phyloP scores from a whole-genome alignment of 2,888 invertebrate genomes.

The Rhingia rostrata region DNA sequence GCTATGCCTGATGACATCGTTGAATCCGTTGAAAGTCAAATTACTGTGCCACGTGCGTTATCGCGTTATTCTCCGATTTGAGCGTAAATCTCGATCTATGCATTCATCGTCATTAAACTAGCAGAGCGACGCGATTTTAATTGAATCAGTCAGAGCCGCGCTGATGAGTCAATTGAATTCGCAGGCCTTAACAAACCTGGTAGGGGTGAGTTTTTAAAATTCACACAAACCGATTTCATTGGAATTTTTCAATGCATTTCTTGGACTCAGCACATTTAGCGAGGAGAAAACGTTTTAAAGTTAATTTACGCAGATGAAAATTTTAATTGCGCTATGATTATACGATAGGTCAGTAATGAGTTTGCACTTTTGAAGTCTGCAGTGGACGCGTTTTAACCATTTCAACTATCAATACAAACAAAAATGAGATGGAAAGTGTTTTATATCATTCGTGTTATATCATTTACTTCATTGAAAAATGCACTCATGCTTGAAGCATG shows the following conservation, averaged over 20 bases:
- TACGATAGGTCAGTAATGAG: not conserved
- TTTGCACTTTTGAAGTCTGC: constrained; percentile 1
- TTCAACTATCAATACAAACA: not conserved
- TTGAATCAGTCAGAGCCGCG: constrained; percentile 5
- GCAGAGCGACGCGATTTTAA: constrained; percentile 1
- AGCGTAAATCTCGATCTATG: not conserved
- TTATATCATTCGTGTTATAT: not conserved
- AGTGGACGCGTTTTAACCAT: not conserved
- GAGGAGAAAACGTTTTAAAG: too few relatives aligned
- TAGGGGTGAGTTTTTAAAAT: not conserved
- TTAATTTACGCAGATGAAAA: too few relatives aligned
- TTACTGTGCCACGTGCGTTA: not conserved
- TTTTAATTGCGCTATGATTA: not conserved
- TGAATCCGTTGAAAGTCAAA: constrained; percentile 23
- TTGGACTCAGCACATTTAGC: not conserved
- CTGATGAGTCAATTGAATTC: constrained; percentile 17
- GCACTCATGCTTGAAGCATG: not conserved
- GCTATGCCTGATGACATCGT: constrained; percentile 13
- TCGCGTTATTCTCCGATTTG: not conserved
- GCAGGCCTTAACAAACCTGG: not conserved
- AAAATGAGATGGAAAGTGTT: not conserved
- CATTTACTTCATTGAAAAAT: too few relatives aligned
- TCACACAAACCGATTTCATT: not conserved
- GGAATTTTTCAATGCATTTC: constrained; percentile 3
- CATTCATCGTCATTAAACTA: constrained; percentile 4